A percentile compares a stretch with the other conserved stretches of the same genome.
phyloP scores from a whole-genome alignment of 2,113 vertebrate species.

The Steatornis caripensis region DNA sequence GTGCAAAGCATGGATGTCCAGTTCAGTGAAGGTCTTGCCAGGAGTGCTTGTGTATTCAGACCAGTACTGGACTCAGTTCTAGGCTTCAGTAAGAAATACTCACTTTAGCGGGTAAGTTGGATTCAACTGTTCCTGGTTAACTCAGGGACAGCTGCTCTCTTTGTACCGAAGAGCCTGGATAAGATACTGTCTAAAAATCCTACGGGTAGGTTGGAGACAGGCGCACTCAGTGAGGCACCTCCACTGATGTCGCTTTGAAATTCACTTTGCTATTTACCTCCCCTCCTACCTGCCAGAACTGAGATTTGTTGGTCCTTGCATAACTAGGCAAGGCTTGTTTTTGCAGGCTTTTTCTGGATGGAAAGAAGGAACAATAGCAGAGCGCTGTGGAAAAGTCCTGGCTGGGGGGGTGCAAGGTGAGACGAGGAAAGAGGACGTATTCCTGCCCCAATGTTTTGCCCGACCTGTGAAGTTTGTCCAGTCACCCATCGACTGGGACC shows the following conservation, averaged over 20 bases:
- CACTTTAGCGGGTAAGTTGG: neutral
- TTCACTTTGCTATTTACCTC: neutral
- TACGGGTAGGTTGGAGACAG: neutral
- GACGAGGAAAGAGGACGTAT: neutral
- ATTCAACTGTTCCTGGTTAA: neutral
- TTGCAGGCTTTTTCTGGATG: conserved; percentile 22
- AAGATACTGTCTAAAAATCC: neutral
- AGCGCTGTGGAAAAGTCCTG: neutral
- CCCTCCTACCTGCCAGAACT: neutral
- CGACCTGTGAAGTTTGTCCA: neutral
- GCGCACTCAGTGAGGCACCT: neutral
- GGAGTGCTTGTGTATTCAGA: neutral
- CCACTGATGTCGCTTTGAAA: neutral
- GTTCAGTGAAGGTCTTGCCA: neutral
- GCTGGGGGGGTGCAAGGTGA: rapidly evolving
- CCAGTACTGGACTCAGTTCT: neutral
- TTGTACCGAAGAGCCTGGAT: neutral
- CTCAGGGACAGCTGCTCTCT: neutral
- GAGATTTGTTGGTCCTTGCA: conserved; percentile 25
- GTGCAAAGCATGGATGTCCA: neutral
- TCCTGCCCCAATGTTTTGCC: neutral
- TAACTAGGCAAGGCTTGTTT: conserved; percentile 27
- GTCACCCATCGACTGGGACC: neutral
- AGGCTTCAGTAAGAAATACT: neutral
- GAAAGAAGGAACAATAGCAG: neutral